Conservation (phyloP, 2,113 vertebrate species). For the Cinclus mexicanus region DNA sequence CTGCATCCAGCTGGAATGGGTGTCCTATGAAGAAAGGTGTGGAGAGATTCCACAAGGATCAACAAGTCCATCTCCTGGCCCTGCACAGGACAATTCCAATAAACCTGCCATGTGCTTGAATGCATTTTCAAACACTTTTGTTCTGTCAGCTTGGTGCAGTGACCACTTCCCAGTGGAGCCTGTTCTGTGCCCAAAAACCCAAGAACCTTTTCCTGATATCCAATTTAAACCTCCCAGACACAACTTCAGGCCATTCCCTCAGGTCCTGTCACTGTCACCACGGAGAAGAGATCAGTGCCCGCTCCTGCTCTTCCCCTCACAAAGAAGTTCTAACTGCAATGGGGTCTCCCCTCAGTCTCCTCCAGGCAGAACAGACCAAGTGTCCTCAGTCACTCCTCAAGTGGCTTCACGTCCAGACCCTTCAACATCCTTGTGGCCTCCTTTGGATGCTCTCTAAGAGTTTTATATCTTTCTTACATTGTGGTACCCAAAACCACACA, state of each 20-base stretch:
- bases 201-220: neutral
- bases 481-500: rapidly evolving
- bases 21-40: neutral
- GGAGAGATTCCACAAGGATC: neutral
- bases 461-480: neutral
- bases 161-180: neutral
- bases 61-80: neutral
- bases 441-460: neutral
- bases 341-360: neutral
- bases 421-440: rapidly evolving
- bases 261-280: rapidly evolving
- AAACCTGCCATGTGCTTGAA: neutral
- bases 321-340: rapidly evolving
- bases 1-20: neutral
- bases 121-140: neutral
- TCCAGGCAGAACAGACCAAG: neutral
- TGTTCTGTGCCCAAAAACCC: neutral
- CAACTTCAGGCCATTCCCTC: rapidly evolving
- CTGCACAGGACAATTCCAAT: neutral
- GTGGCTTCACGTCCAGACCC: neutral
- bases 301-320: neutral
- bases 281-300: neutral
- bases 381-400: neutral
- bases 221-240: neutral
- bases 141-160: neutral